These are phyloP conservation scores for Cepaea hortensis DNA, from an alignment of 2,888 invertebrate genomes.

Conservation along the genomic window DNA sequence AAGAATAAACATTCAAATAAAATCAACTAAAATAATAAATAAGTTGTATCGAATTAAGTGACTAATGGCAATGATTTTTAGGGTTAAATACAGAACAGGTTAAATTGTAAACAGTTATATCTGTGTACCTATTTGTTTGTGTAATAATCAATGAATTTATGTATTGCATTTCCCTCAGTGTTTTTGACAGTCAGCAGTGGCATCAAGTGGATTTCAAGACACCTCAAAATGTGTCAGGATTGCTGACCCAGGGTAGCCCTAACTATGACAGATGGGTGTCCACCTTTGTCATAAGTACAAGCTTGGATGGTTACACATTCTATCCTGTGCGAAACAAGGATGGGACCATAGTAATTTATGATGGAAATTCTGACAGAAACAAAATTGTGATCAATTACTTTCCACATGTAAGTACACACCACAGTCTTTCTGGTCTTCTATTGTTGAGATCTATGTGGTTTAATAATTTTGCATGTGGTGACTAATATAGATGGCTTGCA, in stretches of 20 bases:
- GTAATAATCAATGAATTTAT: too few relatives aligned
- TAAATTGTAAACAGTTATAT: too few relatives aligned
- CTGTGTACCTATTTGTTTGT: too few relatives aligned
- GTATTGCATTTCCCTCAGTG: neutral
- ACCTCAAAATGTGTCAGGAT: constrained; percentile 61
- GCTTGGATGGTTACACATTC: constrained; percentile 62
- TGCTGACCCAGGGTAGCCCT: constrained; percentile 66
- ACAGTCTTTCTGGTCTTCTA: too few relatives aligned
- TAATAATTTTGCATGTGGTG: too few relatives aligned
- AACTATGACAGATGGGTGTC: constrained; percentile 60
- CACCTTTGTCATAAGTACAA: constrained; percentile 60
- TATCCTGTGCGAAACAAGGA: constrained; percentile 52
- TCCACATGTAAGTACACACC: constrained; percentile 38
- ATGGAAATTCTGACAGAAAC: constrained; percentile 58
- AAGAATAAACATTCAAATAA: too few relatives aligned
- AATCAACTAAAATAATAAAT: too few relatives aligned
- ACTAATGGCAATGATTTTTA: too few relatives aligned
- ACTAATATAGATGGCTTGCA: too few relatives aligned
- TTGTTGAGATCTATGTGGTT: too few relatives aligned
- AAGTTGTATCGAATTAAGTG: too few relatives aligned
- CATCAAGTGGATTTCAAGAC: constrained; percentile 64
- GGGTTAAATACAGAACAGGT: too few relatives aligned
- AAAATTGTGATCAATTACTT: constrained; percentile 39
- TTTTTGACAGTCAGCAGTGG: constrained; percentile 59
- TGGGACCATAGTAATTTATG: constrained; percentile 57